Conservation (phyloP, 2,888 invertebrate genomes). For the Sabatieria punctata region DNA sequence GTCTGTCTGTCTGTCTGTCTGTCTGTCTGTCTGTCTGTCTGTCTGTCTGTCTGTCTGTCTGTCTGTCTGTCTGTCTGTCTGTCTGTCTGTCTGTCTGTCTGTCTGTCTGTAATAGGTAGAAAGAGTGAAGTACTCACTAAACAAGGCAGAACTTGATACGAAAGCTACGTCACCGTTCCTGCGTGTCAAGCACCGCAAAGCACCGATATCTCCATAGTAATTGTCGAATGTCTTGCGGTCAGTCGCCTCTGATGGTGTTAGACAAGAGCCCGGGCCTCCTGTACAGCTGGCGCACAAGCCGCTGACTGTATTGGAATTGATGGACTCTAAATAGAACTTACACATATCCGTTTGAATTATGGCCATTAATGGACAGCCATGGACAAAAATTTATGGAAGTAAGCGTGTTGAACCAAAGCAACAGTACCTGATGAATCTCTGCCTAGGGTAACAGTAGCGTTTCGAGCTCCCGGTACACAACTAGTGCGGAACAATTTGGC, state of each 20-base stretch:
- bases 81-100: too few relatives aligned
- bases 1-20: too few relatives aligned
- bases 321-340: not conserved
- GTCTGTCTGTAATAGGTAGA: too few relatives aligned
- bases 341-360: not conserved
- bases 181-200: conserved; percentile 3
- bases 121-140: not conserved
- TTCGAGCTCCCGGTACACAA: conserved; percentile 8
- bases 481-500: not conserved
- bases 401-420: too few relatives aligned
- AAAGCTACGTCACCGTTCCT: conserved; percentile 5
- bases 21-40: too few relatives aligned
- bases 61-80: too few relatives aligned
- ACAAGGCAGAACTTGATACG: conserved; percentile 1
- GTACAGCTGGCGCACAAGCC: conserved; percentile 3
- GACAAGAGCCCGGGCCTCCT: not conserved
- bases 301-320: not conserved
- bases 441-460: conserved; percentile 4
- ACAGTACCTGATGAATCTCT: conserved; percentile 1
- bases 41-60: too few relatives aligned
- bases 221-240: not conserved
- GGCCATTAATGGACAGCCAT: too few relatives aligned
- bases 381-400: too few relatives aligned
- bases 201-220: conserved; percentile 9
- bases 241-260: conserved; percentile 3